Percentiles rank a stretch among this genome's conserved stretches.
Evolutionary conservation across 2,888 invertebrate genomes (phyloP).

Genomic region (Noctua pronuba): DNA sequence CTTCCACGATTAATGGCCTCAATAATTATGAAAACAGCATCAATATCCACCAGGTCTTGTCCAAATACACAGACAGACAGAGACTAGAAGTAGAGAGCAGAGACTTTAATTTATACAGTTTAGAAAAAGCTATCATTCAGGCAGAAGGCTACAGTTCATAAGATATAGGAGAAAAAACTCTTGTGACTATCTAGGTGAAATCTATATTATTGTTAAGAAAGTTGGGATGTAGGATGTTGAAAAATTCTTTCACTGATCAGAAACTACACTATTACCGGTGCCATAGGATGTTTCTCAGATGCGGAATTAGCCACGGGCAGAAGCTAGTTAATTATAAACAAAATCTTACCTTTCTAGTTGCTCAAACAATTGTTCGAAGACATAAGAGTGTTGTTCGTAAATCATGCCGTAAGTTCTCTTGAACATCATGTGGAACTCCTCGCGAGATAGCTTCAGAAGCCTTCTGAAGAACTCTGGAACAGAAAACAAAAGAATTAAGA

Average conservation of each 20-base stretch:
- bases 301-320: neutral
- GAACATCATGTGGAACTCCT: conserved; percentile 98
- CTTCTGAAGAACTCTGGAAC: conserved; percentile 97
- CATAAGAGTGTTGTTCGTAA: conserved; percentile 97
- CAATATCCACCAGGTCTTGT: neutral
- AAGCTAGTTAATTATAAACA: neutral
- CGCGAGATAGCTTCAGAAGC: conserved; percentile 95
- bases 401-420: conserved; percentile 98
- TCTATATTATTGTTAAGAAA: neutral
- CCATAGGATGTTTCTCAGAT: neutral
- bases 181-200: too few species aligned
- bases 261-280: neutral
- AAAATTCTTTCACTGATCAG: neutral
- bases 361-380: conserved; percentile 97
- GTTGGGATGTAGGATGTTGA: too few species aligned
- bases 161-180: neutral
- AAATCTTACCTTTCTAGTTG: conserved; percentile 93
- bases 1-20: neutral
- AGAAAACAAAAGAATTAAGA: conserved; percentile 56
- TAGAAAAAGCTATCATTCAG: neutral
- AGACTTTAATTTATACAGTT: neutral
- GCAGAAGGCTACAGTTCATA: neutral
- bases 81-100: too few species aligned
- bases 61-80: neutral
- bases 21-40: conserved; percentile 4